Evolutionary conservation across 2,797 vertebrate species (phyloP).

Genomic region (Lophius americanus): DNA sequence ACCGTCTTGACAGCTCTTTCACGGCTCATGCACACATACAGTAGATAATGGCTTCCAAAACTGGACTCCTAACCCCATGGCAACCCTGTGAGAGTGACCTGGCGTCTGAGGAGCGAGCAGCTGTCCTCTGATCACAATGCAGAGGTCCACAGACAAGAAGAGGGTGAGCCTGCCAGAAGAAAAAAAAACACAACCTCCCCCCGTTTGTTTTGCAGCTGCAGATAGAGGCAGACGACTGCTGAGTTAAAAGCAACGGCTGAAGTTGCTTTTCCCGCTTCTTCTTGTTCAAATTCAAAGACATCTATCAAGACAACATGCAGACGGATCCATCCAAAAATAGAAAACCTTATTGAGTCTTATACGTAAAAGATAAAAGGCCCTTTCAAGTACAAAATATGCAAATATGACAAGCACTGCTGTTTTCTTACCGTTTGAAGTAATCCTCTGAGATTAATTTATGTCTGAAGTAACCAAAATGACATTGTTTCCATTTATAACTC

Average conservation of each 20-base stretch:
- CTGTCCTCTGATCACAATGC: slow-evolving; percentile 47
- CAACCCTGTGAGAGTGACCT: slow-evolving; percentile 31
- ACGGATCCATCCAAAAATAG: not conserved
- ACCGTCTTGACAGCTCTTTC: not conserved
- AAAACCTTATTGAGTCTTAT: no score
- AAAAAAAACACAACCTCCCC: slow-evolving; percentile 10
- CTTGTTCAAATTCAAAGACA: slow-evolving; percentile 27
- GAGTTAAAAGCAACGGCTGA: slow-evolving; percentile 43
- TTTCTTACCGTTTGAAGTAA: slow-evolving; percentile 17
- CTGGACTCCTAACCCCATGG: slow-evolving; percentile 42
- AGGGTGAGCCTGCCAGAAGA: slow-evolving; percentile 32
- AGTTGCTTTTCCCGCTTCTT: slow-evolving; percentile 47
- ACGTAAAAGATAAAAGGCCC: slow-evolving; percentile 21
- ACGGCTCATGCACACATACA: slow-evolving; percentile 9
- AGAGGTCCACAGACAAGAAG: slow-evolving; percentile 9
- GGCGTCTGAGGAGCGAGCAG: slow-evolving; percentile 55
- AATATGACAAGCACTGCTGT: slow-evolving; percentile 11
- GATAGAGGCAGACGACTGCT: slow-evolving; percentile 11
- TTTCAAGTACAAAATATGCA: slow-evolving; percentile 30
- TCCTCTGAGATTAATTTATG: slow-evolving; percentile 15
- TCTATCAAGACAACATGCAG: not conserved
- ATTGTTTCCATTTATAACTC: slow-evolving; percentile 51
- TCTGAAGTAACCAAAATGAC: slow-evolving; percentile 36
- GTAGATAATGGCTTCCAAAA: slow-evolving; percentile 28
- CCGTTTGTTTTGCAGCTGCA: slow-evolving; percentile 16